These are phyloP conservation scores for Drosophila paranaensis DNA, from an alignment of 2,888 invertebrate species.

Conservation along the genomic window DNA sequence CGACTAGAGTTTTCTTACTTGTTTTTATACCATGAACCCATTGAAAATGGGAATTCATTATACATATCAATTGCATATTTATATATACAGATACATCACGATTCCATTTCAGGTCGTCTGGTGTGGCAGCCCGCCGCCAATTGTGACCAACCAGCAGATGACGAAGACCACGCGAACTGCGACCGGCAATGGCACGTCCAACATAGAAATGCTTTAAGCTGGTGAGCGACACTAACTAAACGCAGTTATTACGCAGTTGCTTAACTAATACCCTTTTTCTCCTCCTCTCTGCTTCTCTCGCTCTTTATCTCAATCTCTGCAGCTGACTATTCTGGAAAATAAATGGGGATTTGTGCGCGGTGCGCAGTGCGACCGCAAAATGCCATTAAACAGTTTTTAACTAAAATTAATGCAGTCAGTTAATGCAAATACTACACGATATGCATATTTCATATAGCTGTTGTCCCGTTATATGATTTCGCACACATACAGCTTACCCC, in stretches of 20 bases:
- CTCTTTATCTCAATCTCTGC: slow-evolving; percentile 1
- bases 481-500: slow-evolving; percentile 4
- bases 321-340: slow-evolving; percentile 18
- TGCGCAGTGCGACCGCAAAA: slow-evolving; percentile 22
- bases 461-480: background rate
- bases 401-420: slow-evolving; percentile 40
- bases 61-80: background rate
- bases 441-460: slow-evolving; percentile 31
- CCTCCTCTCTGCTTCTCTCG: background rate
- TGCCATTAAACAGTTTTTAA: slow-evolving; percentile 34
- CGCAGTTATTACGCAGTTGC: background rate
- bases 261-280: background rate
- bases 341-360: slow-evolving; percentile 26
- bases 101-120: slow-evolving; percentile 82
- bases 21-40: no score
- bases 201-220: slow-evolving; percentile 84
- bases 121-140: slow-evolving; percentile 83
- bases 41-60: no score
- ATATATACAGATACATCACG: background rate
- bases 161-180: slow-evolving; percentile 89
- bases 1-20: no score
- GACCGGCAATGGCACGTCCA: slow-evolving; percentile 87
- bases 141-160: slow-evolving; percentile 84
- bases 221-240: slow-evolving; percentile 27
- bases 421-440: slow-evolving; percentile 29